These are phyloP conservation scores for Caenorhabditis brenneri DNA, from an alignment of 1,140 invertebrate species.

Conservation along the genomic window DNA sequence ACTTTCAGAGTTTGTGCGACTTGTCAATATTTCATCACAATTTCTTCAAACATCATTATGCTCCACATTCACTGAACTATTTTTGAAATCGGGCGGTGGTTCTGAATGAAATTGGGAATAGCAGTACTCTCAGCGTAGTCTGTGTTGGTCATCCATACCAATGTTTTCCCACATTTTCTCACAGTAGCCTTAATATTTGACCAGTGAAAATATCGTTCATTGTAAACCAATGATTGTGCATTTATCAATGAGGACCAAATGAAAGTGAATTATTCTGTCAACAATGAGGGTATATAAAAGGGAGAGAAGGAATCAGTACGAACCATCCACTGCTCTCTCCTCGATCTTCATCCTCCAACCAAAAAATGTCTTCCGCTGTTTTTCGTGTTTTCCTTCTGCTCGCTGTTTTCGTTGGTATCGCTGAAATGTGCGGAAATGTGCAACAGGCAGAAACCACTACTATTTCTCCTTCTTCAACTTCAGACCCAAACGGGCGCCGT, in stretches of 20 bases:
- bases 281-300: neutral
- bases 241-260: neutral
- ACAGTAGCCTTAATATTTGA: neutral
- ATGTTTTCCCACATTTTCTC: no score
- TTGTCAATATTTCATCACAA: no score
- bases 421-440: constrained; percentile 14
- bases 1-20: no score
- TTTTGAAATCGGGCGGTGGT: no score
- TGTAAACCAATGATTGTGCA: neutral
- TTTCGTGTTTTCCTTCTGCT: neutral
- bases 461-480: neutral
- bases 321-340: neutral
- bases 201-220: neutral
- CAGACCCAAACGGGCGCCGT: neutral
- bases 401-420: neutral
- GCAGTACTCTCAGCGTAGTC: no score
- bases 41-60: no score
- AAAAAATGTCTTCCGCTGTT: neutral
- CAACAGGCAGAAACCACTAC: neutral
- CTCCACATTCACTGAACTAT: no score
- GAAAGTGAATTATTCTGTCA: neutral
- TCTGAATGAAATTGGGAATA: no score
- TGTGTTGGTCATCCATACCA: no score
- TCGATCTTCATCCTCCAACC: neutral
- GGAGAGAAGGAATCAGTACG: neutral